Percentiles rank a stretch among this genome's conserved stretches.
Conservation (phyloP, 2,888 invertebrate species). For the Pecten maximus region DNA sequence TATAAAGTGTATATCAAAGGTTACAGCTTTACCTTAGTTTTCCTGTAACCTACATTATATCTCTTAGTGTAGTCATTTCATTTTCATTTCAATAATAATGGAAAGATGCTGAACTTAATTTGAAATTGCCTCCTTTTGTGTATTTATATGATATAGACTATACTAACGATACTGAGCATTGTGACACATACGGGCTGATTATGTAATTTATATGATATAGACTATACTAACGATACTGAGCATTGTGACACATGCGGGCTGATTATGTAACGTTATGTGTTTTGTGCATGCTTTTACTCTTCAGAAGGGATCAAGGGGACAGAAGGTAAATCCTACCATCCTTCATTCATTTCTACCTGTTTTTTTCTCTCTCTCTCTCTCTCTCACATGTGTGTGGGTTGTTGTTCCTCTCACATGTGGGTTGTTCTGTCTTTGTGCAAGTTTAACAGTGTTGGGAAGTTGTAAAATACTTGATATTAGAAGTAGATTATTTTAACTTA, state of each 20-base stretch:
- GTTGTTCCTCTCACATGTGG: background rate
- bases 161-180: too few relatives aligned
- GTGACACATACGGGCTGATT: background rate
- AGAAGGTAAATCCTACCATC: background rate
- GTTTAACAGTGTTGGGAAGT: background rate
- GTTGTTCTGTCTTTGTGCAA: background rate
- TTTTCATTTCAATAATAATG: too few relatives aligned
- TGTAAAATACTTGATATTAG: background rate
- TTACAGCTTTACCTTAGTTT: too few relatives aligned
- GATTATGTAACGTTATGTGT: background rate
- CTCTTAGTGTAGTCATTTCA: too few relatives aligned
- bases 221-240: background rate
- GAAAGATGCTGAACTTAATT: too few relatives aligned
- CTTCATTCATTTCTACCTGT: background rate
- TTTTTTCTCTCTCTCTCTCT: background rate
- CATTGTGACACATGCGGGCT: background rate
- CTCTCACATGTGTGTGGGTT: background rate
- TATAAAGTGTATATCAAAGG: too few relatives aligned
- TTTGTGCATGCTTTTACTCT: conserved; percentile 18
- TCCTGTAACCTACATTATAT: too few relatives aligned
- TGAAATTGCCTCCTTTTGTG: too few relatives aligned
- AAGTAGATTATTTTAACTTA: background rate
- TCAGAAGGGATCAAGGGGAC: background rate
- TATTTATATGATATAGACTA: background rate
- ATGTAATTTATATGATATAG: background rate